Base-by-base conservation (phyloP, 2,888 invertebrate species). In the Odontocerum albicorne region DNA sequence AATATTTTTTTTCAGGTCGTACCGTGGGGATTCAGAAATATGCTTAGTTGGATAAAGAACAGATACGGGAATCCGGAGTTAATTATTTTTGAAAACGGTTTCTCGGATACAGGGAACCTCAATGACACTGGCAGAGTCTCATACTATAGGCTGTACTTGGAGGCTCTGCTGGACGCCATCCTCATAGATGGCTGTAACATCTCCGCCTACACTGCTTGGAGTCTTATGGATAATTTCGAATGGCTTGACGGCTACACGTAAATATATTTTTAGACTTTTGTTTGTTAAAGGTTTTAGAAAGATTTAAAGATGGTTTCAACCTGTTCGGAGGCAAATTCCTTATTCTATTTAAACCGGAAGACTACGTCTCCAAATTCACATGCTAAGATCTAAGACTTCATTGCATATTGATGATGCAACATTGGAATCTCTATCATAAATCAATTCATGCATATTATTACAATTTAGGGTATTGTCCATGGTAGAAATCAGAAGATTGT, bases 1-100 rank as follows among this genome's bases (percentile, higher is more conserved):
- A n/a, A n/a, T n/a, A 19, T 32, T 55, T 19, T 12, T n/a, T 47
- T 53, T 27, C 12, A 85, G 85, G 76, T 81, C 17, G 82, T 82
- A 2, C 87, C 87, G 1, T 81, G 82, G 75, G 87, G 87, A 13
- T 79, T 88, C 67, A 75, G 83, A 51, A 82, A 82, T 63, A 66
- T 82, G 1, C 65, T 88, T 15, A 82, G 81, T 67, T 86, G 83
- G 80, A 73, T 87, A 17, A 80, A 77, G 62, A 68, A 69, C 1
- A 74, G 75, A n/a, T 87, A 84, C 69, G 68, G 77, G 61, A 83
- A 83, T 66, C 83, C 84, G 0, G 64, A 73, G 6, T 73, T 83
- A 1, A 65, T 83, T 27, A 69, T 86, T 8, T 84, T 83, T 0
- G 86, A 86, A 66, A 85, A 85, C 63, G 85, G 85, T 0, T 72